Percentiles rank a stretch among this genome's conserved stretches.
phyloP scores from a whole-genome alignment of 2,888 invertebrate genomes.

The Pseudoips prasinana region DNA sequence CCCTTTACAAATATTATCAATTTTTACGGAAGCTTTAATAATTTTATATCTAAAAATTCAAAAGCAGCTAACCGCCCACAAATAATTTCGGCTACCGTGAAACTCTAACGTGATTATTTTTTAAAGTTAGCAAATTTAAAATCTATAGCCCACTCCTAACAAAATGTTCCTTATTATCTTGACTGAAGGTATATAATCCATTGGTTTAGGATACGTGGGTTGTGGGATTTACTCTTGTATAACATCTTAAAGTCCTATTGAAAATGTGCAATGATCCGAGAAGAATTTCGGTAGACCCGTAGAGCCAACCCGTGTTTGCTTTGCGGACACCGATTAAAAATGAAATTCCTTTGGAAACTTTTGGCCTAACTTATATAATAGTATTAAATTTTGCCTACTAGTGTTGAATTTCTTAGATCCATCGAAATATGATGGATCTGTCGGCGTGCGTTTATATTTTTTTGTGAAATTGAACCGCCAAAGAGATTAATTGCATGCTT shows the following conservation, averaged over 20 bases:
- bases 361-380: slow-evolving; percentile 63
- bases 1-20: slow-evolving; percentile 17
- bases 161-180: slow-evolving; percentile 14
- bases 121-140: slow-evolving; percentile 29
- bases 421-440: slow-evolving; percentile 71
- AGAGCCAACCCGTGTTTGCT: slow-evolving; percentile 69
- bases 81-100: slow-evolving; percentile 68
- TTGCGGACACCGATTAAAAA: slow-evolving; percentile 64
- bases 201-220: not conserved
- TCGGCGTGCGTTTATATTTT: slow-evolving; percentile 56
- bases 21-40: slow-evolving; percentile 25
- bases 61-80: slow-evolving; percentile 56
- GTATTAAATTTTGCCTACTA: slow-evolving; percentile 66
- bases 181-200: slow-evolving; percentile 29
- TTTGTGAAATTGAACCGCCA: slow-evolving; percentile 34
- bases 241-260: slow-evolving; percentile 56
- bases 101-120: slow-evolving; percentile 67
- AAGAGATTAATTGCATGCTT: slow-evolving; percentile 22
- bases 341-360: slow-evolving; percentile 48
- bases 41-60: slow-evolving; percentile 39
- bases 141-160: slow-evolving; percentile 3
- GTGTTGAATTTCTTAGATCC: slow-evolving; percentile 75
- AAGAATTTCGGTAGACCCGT: slow-evolving; percentile 61
- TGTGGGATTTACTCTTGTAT: slow-evolving; percentile 28
- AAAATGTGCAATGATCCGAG: slow-evolving; percentile 68